phyloP scores from a whole-genome alignment of 2,797 vertebrate genomes.

The Lacerta viridis region DNA sequence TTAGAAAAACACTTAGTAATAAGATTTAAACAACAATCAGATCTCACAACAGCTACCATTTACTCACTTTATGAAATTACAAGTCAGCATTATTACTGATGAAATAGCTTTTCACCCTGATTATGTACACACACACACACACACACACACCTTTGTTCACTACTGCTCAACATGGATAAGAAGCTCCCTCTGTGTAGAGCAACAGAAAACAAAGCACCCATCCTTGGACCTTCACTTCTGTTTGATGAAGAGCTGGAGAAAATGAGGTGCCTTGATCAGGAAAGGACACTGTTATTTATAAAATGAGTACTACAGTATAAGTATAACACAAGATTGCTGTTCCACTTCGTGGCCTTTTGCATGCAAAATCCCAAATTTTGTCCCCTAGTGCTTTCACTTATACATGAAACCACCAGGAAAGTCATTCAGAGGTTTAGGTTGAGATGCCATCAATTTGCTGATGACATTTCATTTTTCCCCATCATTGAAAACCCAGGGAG shows the following conservation, averaged over 20 bases:
- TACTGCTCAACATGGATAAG: background rate
- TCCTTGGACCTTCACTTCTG: background rate
- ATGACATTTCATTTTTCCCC: background rate
- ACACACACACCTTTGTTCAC: background rate
- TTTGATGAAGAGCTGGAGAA: background rate
- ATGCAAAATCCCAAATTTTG: background rate
- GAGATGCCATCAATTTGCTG: background rate
- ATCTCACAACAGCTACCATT: fast-evolving
- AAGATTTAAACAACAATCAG: background rate
- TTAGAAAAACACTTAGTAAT: constrained; percentile 7
- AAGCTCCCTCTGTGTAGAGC: background rate
- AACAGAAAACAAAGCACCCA: background rate
- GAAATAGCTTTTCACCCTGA: background rate
- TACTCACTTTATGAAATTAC: background rate
- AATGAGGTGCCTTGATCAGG: background rate
- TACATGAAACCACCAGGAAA: background rate
- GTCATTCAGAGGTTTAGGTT: background rate
- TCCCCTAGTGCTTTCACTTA: background rate
- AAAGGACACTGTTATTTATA: background rate
- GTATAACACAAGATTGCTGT: background rate
- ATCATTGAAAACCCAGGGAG: background rate
- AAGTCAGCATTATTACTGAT: background rate
- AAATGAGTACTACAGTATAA: constrained; percentile 8
- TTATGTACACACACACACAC: background rate
- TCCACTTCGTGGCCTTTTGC: background rate